A percentile compares a stretch with the other conserved stretches of the same genome.
Conservation (phyloP, 2,797 vertebrate species). For the Falco concolor region DNA sequence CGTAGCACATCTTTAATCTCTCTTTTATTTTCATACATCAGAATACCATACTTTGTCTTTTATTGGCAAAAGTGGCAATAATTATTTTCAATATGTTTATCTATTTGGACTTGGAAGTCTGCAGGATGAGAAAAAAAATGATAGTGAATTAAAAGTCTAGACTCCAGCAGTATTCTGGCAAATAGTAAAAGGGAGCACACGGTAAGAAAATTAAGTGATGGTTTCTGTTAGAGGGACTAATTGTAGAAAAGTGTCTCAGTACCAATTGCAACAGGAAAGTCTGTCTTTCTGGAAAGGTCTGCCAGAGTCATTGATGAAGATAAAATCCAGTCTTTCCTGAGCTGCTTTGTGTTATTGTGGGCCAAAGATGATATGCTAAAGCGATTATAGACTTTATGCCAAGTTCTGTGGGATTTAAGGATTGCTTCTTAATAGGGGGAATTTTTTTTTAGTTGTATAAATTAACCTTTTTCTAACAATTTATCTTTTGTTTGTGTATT, state of each 20-base stretch:
- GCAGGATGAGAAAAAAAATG: not conserved
- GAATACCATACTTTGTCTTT: not conserved
- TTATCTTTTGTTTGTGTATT: constrained; percentile 45
- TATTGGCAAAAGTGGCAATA: not conserved
- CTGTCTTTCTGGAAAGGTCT: not conserved
- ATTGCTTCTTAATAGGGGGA: not conserved
- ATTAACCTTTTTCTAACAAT: constrained; percentile 56
- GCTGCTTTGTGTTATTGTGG: not conserved
- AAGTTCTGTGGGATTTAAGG: constrained; percentile 3
- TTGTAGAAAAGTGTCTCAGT: not conserved
- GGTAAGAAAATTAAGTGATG: not conserved
- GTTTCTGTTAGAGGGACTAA: not conserved
- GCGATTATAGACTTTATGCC: not conserved
- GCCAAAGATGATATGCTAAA: constrained; percentile 15
- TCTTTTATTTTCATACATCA: not conserved
- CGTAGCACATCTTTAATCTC: not conserved
- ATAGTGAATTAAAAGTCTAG: not conserved
- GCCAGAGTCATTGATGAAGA: not conserved
- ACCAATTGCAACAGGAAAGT: not conserved
- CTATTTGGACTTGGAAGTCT: not conserved
- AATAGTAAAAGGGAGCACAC: not conserved
- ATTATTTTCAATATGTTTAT: not conserved
- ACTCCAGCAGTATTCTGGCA: not conserved
- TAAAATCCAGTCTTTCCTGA: not conserved
- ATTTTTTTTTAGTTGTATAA: constrained; percentile 29